Evolutionary conservation across 2,888 invertebrate genomes (phyloP).

Genomic region (Camponotus fellah): DNA sequence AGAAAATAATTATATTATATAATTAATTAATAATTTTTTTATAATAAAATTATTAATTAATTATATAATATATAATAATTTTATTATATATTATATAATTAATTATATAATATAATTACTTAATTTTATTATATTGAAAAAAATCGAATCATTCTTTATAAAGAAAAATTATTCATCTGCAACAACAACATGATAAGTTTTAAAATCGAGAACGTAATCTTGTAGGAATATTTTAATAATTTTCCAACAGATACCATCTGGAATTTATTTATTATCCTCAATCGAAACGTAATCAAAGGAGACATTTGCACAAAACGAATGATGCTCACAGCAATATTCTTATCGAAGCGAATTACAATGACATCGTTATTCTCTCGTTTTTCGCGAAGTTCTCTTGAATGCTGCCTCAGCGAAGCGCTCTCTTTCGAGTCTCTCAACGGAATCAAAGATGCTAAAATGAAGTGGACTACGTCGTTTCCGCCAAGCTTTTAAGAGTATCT

Average conservation of each 20-base stretch:
- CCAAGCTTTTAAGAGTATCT: neutral
- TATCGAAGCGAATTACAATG: constrained; percentile 3
- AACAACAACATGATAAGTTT: constrained; percentile 18
- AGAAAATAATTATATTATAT: too few species aligned
- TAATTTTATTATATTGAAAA: neutral
- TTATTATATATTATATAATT: too few species aligned
- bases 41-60: too few species aligned
- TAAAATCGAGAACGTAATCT: neutral
- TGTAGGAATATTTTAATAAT: neutral
- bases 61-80: too few species aligned
- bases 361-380: neutral
- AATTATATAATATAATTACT: too few species aligned
- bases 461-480: neutral
- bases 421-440: neutral
- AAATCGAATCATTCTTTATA: neutral
- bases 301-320: neutral
- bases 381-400: neutral
- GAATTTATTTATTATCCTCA: constrained; percentile 1
- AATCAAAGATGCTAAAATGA: neutral
- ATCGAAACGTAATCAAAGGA: neutral
- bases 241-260: neutral
- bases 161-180: neutral
- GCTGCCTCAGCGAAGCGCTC: constrained; percentile 5
- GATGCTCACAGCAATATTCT: neutral
- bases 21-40: too few species aligned